A percentile compares a stretch with the other conserved stretches of the same genome.
These are phyloP conservation scores for Bellardia bayeri DNA, from an alignment of 2,888 invertebrate species.

Conservation along the genomic window DNA sequence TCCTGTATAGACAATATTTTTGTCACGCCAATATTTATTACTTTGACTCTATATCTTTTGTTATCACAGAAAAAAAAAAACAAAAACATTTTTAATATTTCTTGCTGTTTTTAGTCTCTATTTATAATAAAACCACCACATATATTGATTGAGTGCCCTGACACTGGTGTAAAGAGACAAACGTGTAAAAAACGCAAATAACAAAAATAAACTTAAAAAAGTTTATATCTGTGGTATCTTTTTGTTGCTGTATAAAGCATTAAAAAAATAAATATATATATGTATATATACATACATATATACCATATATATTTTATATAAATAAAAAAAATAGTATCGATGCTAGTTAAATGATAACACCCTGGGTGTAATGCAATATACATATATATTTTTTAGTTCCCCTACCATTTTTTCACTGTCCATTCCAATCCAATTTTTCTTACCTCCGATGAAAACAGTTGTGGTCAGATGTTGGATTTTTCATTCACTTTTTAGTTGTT, in stretches of 20 bases:
- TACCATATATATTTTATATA: not conserved
- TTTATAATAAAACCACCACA: constrained; percentile 75
- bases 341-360: constrained; percentile 68
- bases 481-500: not conserved
- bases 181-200: not conserved
- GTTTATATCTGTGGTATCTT: not conserved
- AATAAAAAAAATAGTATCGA: constrained; percentile 43
- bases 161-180: not conserved
- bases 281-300: not conserved
- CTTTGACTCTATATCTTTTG: constrained; percentile 70
- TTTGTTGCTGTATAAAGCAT: constrained; percentile 39
- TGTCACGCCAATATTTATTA: constrained; percentile 71
- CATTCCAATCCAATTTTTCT: constrained; percentile 71
- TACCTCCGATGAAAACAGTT: constrained; percentile 73
- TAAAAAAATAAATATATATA: constrained; percentile 40
- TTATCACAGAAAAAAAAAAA: constrained; percentile 20
- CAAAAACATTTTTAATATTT: too few species aligned
- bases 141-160: constrained; percentile 80
- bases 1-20: constrained; percentile 36
- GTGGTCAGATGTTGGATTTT: constrained; percentile 71
- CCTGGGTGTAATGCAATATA: constrained; percentile 64
- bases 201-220: constrained; percentile 20
- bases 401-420: constrained; percentile 29
- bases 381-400: constrained; percentile 31
- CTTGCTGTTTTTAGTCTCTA: constrained; percentile 75